Percentiles rank a stretch among this genome's conserved stretches.
Evolutionary conservation across 2,888 invertebrate species (phyloP).

Genomic region (Pimpla rufipes): DNA sequence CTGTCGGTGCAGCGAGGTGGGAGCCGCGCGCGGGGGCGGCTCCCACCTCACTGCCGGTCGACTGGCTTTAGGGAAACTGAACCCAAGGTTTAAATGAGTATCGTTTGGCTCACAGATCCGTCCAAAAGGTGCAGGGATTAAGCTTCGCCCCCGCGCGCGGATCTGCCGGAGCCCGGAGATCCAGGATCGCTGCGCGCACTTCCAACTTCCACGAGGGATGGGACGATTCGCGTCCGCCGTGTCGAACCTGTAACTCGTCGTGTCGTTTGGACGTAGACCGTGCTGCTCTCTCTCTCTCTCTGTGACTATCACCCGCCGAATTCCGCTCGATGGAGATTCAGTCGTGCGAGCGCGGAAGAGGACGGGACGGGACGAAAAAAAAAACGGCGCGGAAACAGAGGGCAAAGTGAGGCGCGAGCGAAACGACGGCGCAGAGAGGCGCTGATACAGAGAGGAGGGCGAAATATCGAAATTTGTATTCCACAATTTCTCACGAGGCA

Average conservation of each 20-base stretch:
- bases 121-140: conserved; percentile 43
- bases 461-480: conserved; percentile 71
- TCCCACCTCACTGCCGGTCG: not conserved
- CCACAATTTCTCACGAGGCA: conserved; percentile 57
- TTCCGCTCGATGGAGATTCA: not conserved
- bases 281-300: too few species aligned
- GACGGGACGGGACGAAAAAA: too few species aligned
- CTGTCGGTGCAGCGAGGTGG: too few species aligned
- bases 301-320: not conserved
- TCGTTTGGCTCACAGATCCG: conserved; percentile 44
- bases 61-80: conserved; percentile 36
- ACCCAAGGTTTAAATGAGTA: conserved; percentile 46
- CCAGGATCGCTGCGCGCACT: conserved; percentile 1
- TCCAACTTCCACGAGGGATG: not conserved
- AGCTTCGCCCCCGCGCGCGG: conserved; percentile 20
- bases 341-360: not conserved
- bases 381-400: not conserved
- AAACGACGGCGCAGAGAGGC: not conserved
- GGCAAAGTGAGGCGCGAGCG: not conserved
- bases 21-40: not conserved
- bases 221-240: conserved; percentile 6
- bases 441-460: not conserved
- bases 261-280: not conserved
- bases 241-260: conserved; percentile 1
- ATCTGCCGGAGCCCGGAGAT: not conserved